Percentiles rank a stretch among this genome's conserved stretches.
phyloP scores from a whole-genome alignment of 2,888 invertebrate genomes.

The Nysson spinosus region DNA sequence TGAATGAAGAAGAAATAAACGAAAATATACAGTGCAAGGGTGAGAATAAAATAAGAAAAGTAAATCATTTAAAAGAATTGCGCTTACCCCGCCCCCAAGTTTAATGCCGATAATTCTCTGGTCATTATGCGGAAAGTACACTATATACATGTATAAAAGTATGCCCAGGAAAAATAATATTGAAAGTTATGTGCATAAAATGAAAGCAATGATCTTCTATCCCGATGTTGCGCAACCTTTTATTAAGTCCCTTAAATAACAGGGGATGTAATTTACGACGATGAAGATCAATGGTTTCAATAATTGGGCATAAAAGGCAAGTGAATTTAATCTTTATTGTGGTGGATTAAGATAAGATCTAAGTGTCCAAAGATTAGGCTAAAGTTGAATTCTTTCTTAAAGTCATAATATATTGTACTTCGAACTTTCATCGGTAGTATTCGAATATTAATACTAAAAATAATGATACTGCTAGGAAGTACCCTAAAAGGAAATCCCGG shows the following conservation, averaged over 20 bases:
- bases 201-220: conserved; percentile 43
- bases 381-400: too few species aligned
- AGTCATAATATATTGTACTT: too few species aligned
- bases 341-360: background rate
- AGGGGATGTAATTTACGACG: too few species aligned
- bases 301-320: conserved; percentile 2
- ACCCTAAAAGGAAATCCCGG: too few species aligned
- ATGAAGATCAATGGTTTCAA: conserved; percentile 4
- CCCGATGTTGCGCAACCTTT: too few species aligned
- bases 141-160: conserved; percentile 14
- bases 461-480: too few species aligned
- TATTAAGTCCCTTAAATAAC: too few species aligned
- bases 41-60: background rate
- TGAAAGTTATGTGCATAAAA: too few species aligned
- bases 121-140: conserved; percentile 21
- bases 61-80: conserved; percentile 45
- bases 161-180: conserved; percentile 11
- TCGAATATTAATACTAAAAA: too few species aligned
- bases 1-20: background rate
- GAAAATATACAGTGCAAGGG: too few species aligned
- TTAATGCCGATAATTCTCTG: conserved; percentile 24
- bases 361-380: too few species aligned
- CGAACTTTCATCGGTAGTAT: too few species aligned
- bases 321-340: conserved; percentile 36
- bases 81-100: conserved; percentile 66